Evolutionary conservation across 2,113 vertebrate species (phyloP), one percentile per base, ranked within the genome.

Genomic region (Antigone vipio): DNA sequence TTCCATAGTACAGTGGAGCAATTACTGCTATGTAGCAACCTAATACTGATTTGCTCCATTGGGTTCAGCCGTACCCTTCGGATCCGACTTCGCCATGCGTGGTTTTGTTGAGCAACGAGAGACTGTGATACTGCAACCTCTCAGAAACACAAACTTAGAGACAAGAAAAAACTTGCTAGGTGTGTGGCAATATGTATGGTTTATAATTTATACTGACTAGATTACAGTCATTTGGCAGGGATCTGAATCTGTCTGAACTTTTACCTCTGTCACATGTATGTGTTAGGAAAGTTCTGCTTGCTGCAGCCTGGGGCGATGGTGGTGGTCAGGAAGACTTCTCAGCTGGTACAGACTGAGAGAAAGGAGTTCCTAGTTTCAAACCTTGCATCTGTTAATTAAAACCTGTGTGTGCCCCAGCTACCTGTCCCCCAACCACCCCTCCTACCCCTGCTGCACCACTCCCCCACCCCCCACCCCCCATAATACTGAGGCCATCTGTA

Each of bases 11-110:
- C 7, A 34, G 34, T 63, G 67, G 50, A 84, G 24, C 26, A 50
- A 4, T 56, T 85, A 14, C 10, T 75, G 34, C 29, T 64, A 5
- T 40, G 14, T 26, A 67, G 9, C 11, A 66, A 8, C 11, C 30
- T 56, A 8, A 26, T 34, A 32, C 3, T 50, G 30, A 38, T 26
- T 73, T 91, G 15, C 21, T 30, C 15, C 4, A 2, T 18, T 91
- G 68, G 15, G 12, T 26, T 66, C n/a, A 52, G 21, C 42, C 11
- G 7, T 47, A 38, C 13, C 21, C 32, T 64, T 85, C 53, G 34
- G 21, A 56, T 55, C 20, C 14, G 62, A 0, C 8, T 29, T 44
- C 9, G 32, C 52, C 1, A 2, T n/a, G 14, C 5, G 3, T 50
- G 24, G 11, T 53, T 72, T 68, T 78, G 26, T 45, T 68, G 40